A percentile compares a stretch with the other conserved stretches of the same genome.
Evolutionary conservation across 2,797 vertebrate species (phyloP).

Genomic region (Gastrophryne carolinensis): DNA sequence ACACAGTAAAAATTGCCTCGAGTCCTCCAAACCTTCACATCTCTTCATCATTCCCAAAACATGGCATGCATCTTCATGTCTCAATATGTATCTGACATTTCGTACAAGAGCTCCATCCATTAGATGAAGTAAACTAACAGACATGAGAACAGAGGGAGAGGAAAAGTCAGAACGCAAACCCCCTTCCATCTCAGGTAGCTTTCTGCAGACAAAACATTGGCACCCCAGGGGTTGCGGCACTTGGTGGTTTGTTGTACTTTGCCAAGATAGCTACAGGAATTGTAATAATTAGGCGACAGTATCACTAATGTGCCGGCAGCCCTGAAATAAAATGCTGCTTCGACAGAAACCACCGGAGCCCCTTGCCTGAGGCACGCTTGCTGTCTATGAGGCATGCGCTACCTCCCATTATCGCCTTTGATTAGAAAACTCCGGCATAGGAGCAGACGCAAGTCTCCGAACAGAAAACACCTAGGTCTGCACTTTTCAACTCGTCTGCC

Average conservation of each 20-base stretch:
- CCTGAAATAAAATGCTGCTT: slow-evolving; percentile 11
- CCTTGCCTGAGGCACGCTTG: slow-evolving; percentile 20
- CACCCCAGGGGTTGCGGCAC: slow-evolving; percentile 20
- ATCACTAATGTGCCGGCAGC: slow-evolving; percentile 18
- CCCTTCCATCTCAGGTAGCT: background rate
- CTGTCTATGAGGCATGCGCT: background rate
- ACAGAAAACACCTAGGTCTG: slow-evolving; percentile 28
- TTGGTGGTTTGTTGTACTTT: slow-evolving; percentile 1
- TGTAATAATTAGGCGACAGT: slow-evolving; percentile 37
- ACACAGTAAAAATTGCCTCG: background rate
- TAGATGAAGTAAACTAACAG: slow-evolving; percentile 2
- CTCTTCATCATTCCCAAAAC: background rate
- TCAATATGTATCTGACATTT: background rate
- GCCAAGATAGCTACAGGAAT: slow-evolving; percentile 27
- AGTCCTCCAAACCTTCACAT: background rate
- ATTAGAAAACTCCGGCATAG: slow-evolving; percentile 21
- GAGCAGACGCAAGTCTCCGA: slow-evolving; percentile 14
- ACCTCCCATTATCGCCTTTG: slow-evolving; percentile 32
- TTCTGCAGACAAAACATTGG: slow-evolving; percentile 18
- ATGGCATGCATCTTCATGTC: background rate
- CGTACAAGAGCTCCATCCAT: background rate
- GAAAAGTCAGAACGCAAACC: background rate
- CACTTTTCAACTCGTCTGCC: slow-evolving; percentile 20
- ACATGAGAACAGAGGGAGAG: background rate
- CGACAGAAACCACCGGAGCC: slow-evolving; percentile 19